Base-by-base conservation (phyloP, 2,888 invertebrate genomes). In the Eupithecia abbreviata region DNA sequence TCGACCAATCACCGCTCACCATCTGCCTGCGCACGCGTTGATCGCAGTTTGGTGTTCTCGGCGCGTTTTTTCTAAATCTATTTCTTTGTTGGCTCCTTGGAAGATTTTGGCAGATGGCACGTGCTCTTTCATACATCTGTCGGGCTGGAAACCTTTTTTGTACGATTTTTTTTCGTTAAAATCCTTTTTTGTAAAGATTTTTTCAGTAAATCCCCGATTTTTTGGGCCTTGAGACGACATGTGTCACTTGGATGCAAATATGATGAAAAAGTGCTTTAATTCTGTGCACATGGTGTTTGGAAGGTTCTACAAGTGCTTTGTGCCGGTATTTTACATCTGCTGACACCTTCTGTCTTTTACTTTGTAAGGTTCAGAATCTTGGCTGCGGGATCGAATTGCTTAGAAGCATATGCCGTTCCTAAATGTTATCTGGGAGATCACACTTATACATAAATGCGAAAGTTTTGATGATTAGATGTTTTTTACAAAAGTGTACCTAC, bases 61-160 rank as follows among this genome's bases (percentile, higher is more conserved):
- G 74, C 77, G 75, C 87, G 89, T 92, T 91, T 91, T 90, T 87
- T 88, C 85, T 85, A 82, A 84, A 88, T 86, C 88, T 88, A 88
- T 89, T 87, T 83, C 85, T 83, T 82, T 91, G 91, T 93, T 89
- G 88, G 89, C 84, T 89, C 87, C 93, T 93, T 90, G 78, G 70
- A 89, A 92, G 93, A 93, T 94, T 76, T 95, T 94, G 93, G 94
- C 94, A 95, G 94, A 95, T 94, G 94, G 94, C 94, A 94, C 94
- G 94, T 93, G 94, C 94, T 91, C 91, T 92, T 91, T 85, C 87
- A 89, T 92, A 89, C 94, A 95, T 93, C 94, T 95, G 94, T 91
- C 94, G 93, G 84, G 45, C 42, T 66, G 30, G 12, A 66, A 66
- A 89, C 84, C 91, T 91, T 88, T 94, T 92, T 91, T 89, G 85